Percentiles rank a stretch among this genome's conserved stretches.
Evolutionary conservation across 2,113 vertebrate species (phyloP).

Genomic region (Vulpes ferrilata): DNA sequence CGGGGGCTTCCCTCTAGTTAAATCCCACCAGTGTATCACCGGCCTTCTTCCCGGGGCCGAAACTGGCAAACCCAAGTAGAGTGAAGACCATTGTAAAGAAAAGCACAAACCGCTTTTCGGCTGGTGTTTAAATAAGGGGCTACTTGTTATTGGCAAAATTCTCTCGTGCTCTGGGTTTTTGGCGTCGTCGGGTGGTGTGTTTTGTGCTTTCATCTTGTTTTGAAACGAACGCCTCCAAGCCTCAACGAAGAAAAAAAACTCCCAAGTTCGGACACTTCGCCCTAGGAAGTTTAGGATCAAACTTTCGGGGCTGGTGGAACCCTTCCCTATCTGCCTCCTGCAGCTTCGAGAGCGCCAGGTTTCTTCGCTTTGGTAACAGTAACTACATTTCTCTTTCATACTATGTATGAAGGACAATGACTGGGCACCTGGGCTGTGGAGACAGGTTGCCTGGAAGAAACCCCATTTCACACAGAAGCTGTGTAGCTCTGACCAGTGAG

Average conservation of each 20-base stretch:
- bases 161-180: neutral
- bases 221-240: neutral
- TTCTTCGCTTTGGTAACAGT: slow-evolving; percentile 37
- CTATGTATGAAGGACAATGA: neutral
- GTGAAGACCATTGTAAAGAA: neutral
- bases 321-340: neutral
- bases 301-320: neutral
- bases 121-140: slow-evolving; percentile 40
- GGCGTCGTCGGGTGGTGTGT: neutral
- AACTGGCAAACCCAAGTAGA: neutral
- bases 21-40: neutral
- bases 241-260: neutral
- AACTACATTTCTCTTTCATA: neutral
- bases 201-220: slow-evolving; percentile 20
- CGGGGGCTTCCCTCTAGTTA: neutral
- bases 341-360: neutral
- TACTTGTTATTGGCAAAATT: slow-evolving; percentile 41
- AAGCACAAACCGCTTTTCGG: slow-evolving; percentile 7
- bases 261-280: neutral
- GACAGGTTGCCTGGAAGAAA: slow-evolving; percentile 23
- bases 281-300: neutral
- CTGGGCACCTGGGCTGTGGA: neutral
- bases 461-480: neutral
- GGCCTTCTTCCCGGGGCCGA: slow-evolving; percentile 2
- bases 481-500: neutral